These are phyloP conservation scores for Eulimnadia texana DNA, from an alignment of 1,140 invertebrate species.

Conservation along the genomic window DNA sequence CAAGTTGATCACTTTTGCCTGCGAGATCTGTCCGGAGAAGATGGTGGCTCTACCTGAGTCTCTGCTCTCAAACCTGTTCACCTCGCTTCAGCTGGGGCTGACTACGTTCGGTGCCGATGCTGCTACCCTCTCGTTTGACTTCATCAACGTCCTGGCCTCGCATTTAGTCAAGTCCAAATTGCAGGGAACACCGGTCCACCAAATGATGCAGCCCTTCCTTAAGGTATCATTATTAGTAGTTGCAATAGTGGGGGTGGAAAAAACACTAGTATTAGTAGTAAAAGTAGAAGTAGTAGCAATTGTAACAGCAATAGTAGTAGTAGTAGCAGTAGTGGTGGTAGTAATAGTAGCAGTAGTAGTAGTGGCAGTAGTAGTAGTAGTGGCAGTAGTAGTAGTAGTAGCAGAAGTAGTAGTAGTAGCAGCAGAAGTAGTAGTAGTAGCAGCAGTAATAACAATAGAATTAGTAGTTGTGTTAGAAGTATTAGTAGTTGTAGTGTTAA, in stretches of 20 bases:
- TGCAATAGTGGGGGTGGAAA: background rate
- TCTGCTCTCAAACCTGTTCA: slow-evolving; percentile 32
- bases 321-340: background rate
- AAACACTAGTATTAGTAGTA: background rate
- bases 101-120: slow-evolving; percentile 48
- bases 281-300: background rate
- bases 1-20: slow-evolving; percentile 47
- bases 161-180: slow-evolving; percentile 29
- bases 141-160: slow-evolving; percentile 38
- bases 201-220: slow-evolving; percentile 46
- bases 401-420: too few relatives aligned
- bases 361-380: too few relatives aligned
- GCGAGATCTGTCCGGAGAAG: slow-evolving; percentile 49
- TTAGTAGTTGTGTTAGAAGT: too few relatives aligned
- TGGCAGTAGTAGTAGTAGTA: too few relatives aligned
- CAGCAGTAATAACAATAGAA: too few relatives aligned
- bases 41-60: slow-evolving; percentile 11
- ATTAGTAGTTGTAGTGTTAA: too few relatives aligned
- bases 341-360: too few relatives aligned
- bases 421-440: too few relatives aligned
- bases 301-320: background rate
- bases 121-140: slow-evolving; percentile 46
- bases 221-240: slow-evolving; percentile 35
- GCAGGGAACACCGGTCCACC: slow-evolving; percentile 31
- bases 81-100: slow-evolving; percentile 50